These are phyloP conservation scores for Trissonchulus sp. DNA, from an alignment of 2,888 invertebrate genomes.

Conservation along the genomic window DNA sequence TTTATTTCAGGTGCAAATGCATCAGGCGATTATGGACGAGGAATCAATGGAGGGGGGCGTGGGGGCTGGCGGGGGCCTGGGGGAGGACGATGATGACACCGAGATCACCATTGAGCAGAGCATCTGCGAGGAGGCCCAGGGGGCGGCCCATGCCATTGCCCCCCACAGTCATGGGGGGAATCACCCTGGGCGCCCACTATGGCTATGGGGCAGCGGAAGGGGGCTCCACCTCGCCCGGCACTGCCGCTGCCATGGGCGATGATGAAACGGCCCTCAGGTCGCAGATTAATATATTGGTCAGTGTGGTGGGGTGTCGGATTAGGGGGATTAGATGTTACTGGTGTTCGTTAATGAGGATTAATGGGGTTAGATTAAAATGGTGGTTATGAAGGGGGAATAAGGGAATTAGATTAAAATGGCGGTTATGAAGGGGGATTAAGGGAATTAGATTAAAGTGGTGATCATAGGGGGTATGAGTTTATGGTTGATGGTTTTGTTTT, in stretches of 20 bases:
- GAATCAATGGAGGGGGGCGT: too few species aligned
- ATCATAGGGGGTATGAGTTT: too few species aligned
- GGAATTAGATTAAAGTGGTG: too few species aligned
- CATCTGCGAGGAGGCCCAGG: neutral
- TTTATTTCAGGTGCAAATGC: slow-evolving; percentile 19
- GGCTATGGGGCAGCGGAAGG: neutral
- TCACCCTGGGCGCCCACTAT: neutral
- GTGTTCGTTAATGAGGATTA: too few species aligned
- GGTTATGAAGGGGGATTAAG: too few species aligned
- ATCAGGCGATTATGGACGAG: slow-evolving; percentile 18
- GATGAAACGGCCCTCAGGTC: slow-evolving; percentile 8
- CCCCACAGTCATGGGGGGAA: neutral
- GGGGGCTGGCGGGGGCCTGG: neutral
- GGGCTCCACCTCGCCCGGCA: neutral
- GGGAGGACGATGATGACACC: slow-evolving; percentile 16
- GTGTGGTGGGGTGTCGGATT: too few species aligned
- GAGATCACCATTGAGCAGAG: slow-evolving; percentile 21
- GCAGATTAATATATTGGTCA: slow-evolving; percentile 21
- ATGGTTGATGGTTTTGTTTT: neutral
- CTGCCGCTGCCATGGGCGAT: neutral
- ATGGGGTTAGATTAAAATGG: too few species aligned
- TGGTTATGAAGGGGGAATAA: too few species aligned
- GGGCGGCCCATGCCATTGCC: neutral
- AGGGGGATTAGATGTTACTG: too few species aligned
- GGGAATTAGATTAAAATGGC: too few species aligned